Percentiles rank a stretch among this genome's conserved stretches.
Evolutionary conservation across 2,113 vertebrate genomes (phyloP).

Genomic region (Protobothrops mucrosquamatus): DNA sequence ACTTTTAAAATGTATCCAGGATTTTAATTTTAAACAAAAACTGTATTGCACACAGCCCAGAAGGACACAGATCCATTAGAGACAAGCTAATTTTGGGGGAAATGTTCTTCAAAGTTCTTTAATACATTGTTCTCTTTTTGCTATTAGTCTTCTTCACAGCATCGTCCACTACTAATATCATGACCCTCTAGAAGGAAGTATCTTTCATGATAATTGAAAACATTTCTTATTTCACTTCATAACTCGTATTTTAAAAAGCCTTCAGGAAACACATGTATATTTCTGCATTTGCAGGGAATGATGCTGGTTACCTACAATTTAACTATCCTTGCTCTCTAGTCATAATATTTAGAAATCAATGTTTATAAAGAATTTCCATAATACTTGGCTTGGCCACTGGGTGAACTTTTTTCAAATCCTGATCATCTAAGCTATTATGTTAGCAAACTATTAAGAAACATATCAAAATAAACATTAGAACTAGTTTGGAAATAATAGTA

Average conservation of each 20-base stretch:
- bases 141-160: slow-evolving; percentile 3
- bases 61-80: neutral
- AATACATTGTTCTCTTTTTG: neutral
- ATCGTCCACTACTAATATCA: slow-evolving; percentile 1
- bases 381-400: slow-evolving; percentile 48
- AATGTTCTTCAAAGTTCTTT: neutral
- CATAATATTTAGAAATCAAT: slow-evolving; percentile 50
- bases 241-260: slow-evolving; percentile 34
- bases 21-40: neutral
- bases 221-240: slow-evolving; percentile 42
- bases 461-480: neutral
- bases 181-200: neutral
- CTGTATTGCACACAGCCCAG: too few relatives aligned
- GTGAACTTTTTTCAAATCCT: slow-evolving; percentile 42
- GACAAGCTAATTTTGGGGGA: neutral
- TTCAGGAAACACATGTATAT: slow-evolving; percentile 32
- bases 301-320: slow-evolving; percentile 24
- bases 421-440: neutral
- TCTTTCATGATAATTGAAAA: neutral
- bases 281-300: slow-evolving; percentile 38
- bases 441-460: neutral
- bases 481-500: neutral
- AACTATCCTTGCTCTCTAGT: slow-evolving; percentile 36
- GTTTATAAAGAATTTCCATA: slow-evolving; percentile 50
- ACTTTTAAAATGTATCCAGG: neutral